Evolutionary conservation across 2,797 vertebrate species (phyloP), one percentile per base, ranked within the genome.

Genomic region (Natrix natrix): DNA sequence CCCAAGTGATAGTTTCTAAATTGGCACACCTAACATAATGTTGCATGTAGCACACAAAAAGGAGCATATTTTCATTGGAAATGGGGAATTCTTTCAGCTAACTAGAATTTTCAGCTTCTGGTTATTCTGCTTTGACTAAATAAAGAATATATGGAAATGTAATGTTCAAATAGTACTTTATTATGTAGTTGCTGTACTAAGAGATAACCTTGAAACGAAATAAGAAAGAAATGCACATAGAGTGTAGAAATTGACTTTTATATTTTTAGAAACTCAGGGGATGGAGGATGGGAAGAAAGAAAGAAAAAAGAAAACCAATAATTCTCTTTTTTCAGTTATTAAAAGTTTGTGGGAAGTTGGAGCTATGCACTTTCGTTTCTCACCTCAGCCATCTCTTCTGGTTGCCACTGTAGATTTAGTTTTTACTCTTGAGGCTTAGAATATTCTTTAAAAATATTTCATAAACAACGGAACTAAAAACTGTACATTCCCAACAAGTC

Each of bases 401-500:
- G 83, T 26, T 93, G 63, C 54, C 63, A 74, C 12, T 78, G 52
- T 59, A 92, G 57, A 89, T 52, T 54, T 59, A 59, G 17, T 69
- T 57, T n/a, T 89, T 28, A 48, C 52, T 69, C 32, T n/a, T 32
- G 61, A 69, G 74, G 56, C 17, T 6, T 74, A 60, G 26, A 26
- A 52, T 12, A 32, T 14, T 60, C 74, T 61, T 28, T 7, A 52
- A 37, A 59, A 48, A 56, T 88, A 78, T 3, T 2, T 90, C 0
- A n/a, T 5, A 92, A 0, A 43, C 90, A 63, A 91, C 52, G 89
- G 91, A 93, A 57, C 32, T 86, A 95, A 93, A n/a, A 87, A 90
- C 3, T 87, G 28, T 0, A 92, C n/a, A 61, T 37, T 89, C 57
- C 24, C 24, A 26, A 88, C 43, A 83, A 48, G 8, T 48, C 37